Evolutionary conservation across 1,140 invertebrate species (phyloP), one percentile per base, ranked within the genome.

Genomic region (Drosophila asahinai): DNA sequence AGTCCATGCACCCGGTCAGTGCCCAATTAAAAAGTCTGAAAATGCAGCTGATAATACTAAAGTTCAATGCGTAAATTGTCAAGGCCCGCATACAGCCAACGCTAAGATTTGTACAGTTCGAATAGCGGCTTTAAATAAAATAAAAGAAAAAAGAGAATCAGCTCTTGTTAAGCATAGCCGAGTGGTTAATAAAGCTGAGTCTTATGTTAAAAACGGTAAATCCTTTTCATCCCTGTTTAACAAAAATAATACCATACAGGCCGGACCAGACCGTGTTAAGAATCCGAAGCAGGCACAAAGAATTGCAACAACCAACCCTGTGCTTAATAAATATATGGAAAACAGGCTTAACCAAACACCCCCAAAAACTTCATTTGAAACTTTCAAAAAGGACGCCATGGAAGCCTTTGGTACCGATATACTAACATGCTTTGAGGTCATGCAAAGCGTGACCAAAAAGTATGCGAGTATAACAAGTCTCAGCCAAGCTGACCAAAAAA

Each of bases 41-140:
- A 9, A 9, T 19, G 5, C 9, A 3, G 25, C 27, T 30, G 6
- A 25, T 17, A 11, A n/a, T 4, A 2, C 2, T 27, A 12, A 8
- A 11, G 4, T 38, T 1, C 17, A 59, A 45, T 59, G 57, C n/a
- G 57, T 59, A 0, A 59, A 59, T 14, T 59, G 57, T n/a, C 12
- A 30, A 5, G 57, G 57, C 1, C 7, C 25, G 7, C 57, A 59
- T n/a, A 59, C 57, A 2, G 57, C 57, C 14, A 59, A 59, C 47
- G 42, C 57, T 0, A 59, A 27, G 6, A 30, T 59, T 1, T 59
- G 57, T 19, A 25, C 57, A 33, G 2, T 59, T 1, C 22, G 57
- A 12, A 9, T 47, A 1, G 42, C 7, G 2, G 30, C 30, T 11
- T n/a, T 47, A 6, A 14, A 33, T 5, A 42, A 47, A 27, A 47